A percentile compares a stretch with the other conserved stretches of the same genome.
phyloP scores from a whole-genome alignment of 1,140 invertebrate species.

The Pantala flavescens region DNA sequence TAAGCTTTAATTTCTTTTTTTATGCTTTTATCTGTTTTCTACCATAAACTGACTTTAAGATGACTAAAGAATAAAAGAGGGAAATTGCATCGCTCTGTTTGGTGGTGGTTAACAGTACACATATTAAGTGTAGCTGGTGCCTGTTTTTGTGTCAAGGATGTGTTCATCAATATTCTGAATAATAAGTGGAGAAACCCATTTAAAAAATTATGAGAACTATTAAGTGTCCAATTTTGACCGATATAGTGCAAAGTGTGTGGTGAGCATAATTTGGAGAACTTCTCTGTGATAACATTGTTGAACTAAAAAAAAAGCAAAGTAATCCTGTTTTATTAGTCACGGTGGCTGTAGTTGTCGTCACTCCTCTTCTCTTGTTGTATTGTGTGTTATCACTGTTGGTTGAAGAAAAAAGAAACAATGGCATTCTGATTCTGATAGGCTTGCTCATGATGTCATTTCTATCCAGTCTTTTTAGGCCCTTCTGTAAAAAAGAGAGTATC shows the following conservation, averaged over 20 bases:
- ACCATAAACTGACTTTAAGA: background rate
- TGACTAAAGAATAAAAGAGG: background rate
- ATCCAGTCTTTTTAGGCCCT: background rate
- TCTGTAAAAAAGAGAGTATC: background rate
- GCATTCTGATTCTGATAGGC: background rate
- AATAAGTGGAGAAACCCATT: background rate
- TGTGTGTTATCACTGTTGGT: constrained; percentile 5
- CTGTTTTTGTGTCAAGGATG: background rate
- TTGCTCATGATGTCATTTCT: constrained; percentile 3
- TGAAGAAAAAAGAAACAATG: background rate
- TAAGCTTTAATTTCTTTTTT: background rate
- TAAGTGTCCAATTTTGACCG: background rate
- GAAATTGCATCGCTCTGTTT: background rate
- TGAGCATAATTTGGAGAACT: constrained; percentile 1
- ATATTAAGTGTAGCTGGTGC: background rate
- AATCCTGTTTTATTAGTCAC: background rate
- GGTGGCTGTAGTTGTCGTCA: background rate
- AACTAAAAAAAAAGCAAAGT: background rate
- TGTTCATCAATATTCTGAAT: background rate
- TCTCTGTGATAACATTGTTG: constrained; percentile 9
- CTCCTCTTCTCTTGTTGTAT: constrained; percentile 1
- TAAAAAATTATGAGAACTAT: background rate
- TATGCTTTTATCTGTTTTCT: background rate
- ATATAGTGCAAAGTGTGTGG: constrained; percentile 7
- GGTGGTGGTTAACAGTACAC: background rate